These are phyloP conservation scores for Monopterus albus DNA, from an alignment of 2,113 vertebrate species.

Conservation along the genomic window DNA sequence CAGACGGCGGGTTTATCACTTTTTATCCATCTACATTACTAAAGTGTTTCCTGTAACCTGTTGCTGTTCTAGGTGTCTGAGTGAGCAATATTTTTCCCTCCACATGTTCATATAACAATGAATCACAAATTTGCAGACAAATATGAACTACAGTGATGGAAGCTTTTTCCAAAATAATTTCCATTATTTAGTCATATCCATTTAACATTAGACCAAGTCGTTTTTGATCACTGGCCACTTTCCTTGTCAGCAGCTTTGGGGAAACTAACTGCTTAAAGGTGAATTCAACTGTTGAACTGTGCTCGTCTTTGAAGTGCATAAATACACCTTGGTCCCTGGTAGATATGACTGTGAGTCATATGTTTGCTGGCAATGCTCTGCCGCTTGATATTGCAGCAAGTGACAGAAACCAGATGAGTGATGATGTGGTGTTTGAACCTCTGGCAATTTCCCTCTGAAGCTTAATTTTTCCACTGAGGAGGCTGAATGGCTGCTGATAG, in stretches of 20 bases:
- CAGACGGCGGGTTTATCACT: background rate
- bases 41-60: background rate
- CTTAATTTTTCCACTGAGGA: constrained; percentile 30
- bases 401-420: constrained; percentile 31
- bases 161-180: background rate
- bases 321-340: background rate
- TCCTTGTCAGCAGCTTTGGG: background rate
- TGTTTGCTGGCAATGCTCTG: background rate
- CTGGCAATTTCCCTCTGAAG: background rate
- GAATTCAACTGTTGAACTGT: background rate
- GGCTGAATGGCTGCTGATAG: constrained; percentile 6
- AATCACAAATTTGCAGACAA: constrained; percentile 3
- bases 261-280: constrained; percentile 2
- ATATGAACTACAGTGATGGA: constrained; percentile 1
- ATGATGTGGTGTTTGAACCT: constrained; percentile 22
- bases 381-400: constrained; percentile 8
- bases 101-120: background rate
- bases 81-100: background rate
- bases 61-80: background rate
- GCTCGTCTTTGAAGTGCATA: background rate
- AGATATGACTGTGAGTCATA: constrained; percentile 24
- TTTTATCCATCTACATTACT: background rate
- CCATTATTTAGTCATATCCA: background rate
- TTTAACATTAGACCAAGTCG: background rate
- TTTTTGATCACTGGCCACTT: background rate